Base-by-base conservation (phyloP, 2,888 invertebrate genomes). In the Pristionchus exspectatus region DNA sequence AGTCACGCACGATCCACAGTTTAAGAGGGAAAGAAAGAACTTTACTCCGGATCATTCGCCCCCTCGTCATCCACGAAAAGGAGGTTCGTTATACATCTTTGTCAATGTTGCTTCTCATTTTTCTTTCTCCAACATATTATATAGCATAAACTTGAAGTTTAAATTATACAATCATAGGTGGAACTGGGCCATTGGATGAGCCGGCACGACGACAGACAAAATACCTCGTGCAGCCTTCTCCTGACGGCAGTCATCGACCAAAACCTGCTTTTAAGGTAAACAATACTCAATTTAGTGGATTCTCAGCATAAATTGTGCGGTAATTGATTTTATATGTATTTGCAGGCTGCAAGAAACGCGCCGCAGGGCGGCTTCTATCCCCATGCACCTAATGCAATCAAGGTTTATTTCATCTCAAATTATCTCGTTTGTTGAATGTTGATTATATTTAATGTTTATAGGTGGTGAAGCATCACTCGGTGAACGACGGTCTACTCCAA, bases 181-280 rank as follows among this genome's bases (percentile, higher is more conserved):
- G 92, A 56, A 91, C 92, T 0, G 94, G 94, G 0, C 92, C 94
- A 4, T 90, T 94, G 21, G 94, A 94, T 84, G 94, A 94, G 69
- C 93, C 93, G 14, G 94, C 94, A 7, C 90, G 91, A 66, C 90
- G 94, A 74, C 95, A 95, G 90, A 93, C 93, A 0, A 92, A 92
- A 66, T 90, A 94, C 85, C 59, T 90, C 56, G 66, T 91, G 27
- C 90, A 91, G 83, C 95, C 95, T 14, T 92, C 93, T 12, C 90
- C 94, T 1, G 95, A 95, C 90, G 95, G 95, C 0, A 93, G 93
- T 81, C 95, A 95, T 90, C 90, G 95, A 56, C 95, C 95, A n/a
- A 93, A 92, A 83, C 92, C 95, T 3, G 94, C 92, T 7, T 95
- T 95, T 92, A 90, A 91, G 81, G 81, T 56, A 16, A 1, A 7